phyloP scores from a whole-genome alignment of 2,797 vertebrate genomes.

The Takifugu ocellatus region DNA sequence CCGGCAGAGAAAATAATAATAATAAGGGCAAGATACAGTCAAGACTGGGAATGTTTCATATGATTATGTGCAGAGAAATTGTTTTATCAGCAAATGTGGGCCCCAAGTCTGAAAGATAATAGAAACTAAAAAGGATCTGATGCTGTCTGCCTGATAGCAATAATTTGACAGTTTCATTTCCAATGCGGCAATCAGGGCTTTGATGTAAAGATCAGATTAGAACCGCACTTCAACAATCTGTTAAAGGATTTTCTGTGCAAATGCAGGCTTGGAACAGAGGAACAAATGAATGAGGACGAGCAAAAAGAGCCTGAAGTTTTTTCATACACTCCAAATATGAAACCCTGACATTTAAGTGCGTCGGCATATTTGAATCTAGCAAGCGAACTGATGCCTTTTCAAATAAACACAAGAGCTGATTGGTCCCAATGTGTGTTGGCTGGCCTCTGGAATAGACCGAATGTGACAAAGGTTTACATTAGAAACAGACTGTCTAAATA shows the following conservation, averaged over 20 bases:
- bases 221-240: slow-evolving; percentile 28
- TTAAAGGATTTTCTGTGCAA: slow-evolving; percentile 36
- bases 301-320: background rate
- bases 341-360: no score
- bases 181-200: slow-evolving; percentile 46
- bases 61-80: slow-evolving; percentile 38
- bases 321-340: no score
- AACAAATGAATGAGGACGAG: slow-evolving; percentile 23
- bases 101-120: slow-evolving; percentile 50
- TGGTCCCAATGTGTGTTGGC: no score
- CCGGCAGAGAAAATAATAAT: slow-evolving; percentile 55
- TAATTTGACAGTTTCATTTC: slow-evolving; percentile 58
- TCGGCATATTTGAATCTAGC: no score
- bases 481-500: slow-evolving; percentile 68
- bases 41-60: slow-evolving; percentile 47
- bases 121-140: slow-evolving; percentile 49
- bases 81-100: slow-evolving; percentile 49
- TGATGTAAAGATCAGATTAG: slow-evolving; percentile 53
- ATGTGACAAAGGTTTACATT: slow-evolving; percentile 55
- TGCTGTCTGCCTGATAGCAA: slow-evolving; percentile 45
- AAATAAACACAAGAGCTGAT: no score
- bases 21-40: slow-evolving; percentile 66
- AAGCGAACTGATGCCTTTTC: no score
- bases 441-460: slow-evolving; percentile 31
- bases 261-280: slow-evolving; percentile 21